Evolutionary conservation across 2,113 vertebrate species (phyloP).

Genomic region (Corythornis vintsioides): DNA sequence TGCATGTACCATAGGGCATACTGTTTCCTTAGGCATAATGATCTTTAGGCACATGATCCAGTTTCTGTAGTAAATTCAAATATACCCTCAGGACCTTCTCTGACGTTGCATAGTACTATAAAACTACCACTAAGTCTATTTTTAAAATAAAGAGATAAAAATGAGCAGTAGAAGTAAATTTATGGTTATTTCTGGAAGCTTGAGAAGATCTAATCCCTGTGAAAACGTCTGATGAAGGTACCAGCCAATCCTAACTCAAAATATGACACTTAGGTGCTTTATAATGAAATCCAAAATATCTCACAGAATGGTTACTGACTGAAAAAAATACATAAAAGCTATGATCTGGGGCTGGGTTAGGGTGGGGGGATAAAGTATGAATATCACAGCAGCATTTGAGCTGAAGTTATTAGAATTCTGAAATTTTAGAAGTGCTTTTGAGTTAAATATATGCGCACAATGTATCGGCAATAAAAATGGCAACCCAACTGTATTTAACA

Average conservation of each 20-base stretch:
- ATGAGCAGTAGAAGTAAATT: neutral
- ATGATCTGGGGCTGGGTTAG: neutral
- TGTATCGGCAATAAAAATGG: neutral
- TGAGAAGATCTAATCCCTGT: neutral
- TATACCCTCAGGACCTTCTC: neutral
- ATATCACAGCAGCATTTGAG: neutral
- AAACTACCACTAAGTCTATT: neutral
- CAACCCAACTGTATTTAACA: neutral
- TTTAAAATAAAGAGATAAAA: neutral
- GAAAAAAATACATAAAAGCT: neutral
- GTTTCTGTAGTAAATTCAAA: neutral
- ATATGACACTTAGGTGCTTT: neutral
- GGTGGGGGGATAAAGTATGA: neutral
- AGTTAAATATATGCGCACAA: neutral
- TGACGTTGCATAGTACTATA: neutral
- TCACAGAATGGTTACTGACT: neutral
- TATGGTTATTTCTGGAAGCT: neutral
- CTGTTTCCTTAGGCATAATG: neutral
- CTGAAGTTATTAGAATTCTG: neutral
- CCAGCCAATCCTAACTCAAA: neutral
- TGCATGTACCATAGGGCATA: neutral
- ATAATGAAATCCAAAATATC: neutral
- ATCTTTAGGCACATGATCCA: neutral
- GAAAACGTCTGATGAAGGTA: neutral
- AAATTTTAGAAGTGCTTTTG: neutral